Base-by-base conservation (phyloP, 1,140 invertebrate genomes). In the Harpegnathos saltator region DNA sequence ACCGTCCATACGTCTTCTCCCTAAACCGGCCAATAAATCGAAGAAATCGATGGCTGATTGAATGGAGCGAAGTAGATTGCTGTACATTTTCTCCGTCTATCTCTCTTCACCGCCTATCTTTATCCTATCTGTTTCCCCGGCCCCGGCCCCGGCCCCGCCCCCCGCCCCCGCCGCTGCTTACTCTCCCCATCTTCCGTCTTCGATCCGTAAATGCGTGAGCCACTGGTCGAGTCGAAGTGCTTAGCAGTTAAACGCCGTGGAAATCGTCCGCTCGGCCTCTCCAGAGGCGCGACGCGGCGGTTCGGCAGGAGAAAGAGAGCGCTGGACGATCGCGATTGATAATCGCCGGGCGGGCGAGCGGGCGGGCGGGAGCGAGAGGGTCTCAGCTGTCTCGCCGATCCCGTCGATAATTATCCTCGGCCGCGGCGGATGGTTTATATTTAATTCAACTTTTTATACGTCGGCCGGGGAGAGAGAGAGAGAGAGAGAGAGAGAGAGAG, bases 11-110 rank as follows among this genome's bases (percentile, higher is more conserved):
- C 88, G 89, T 90, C 86, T 88, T 89, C 82, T 75, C 80, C 85
- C 86, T 85, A 82, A 88, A 86, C 83, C 82, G 82, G 82, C 88
- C 89, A 86, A 91, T 91, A 91, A 91, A 91, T 91, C 86, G 90
- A 90, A 90, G 90, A 90, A 91, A 91, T 91, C 90, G 91, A 91
- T 89, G 83, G 89, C 89, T 91, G 91, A 91, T 91, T 91, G 91
- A 91, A 91, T 91, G 91, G 90, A 91, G 86, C 85, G 83, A 86
- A 91, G 90, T 91, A 91, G 90, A 91, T 91, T 91, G 90, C 87
- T 82, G 82, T 85, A 83, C 82, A 84, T 71, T 89, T 84, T 87
- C 61, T 83, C 62, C 61, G 24, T 50, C 83, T 83, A 61, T 68
- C 85, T 58, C 22, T n/a, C 50, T 4, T 14, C 17, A 12, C 22